phyloP scores from a whole-genome alignment of 2,888 invertebrate species.

The Carcina quercana region DNA sequence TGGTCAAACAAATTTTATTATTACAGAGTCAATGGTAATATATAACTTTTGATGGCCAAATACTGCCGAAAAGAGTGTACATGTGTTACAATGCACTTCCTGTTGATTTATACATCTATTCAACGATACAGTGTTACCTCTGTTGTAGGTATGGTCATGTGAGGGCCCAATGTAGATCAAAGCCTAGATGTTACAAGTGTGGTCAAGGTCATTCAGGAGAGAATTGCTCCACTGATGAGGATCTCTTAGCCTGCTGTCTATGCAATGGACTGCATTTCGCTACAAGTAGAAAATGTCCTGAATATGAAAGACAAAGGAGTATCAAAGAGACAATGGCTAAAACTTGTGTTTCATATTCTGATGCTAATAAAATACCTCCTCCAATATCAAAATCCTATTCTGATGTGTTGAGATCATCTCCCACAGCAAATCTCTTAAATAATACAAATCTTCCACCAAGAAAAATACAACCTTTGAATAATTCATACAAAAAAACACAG shows the following conservation, averaged over 20 bases:
- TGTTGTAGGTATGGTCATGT: slow-evolving; percentile 13
- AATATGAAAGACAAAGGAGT: not conserved
- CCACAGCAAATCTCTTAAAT: not conserved
- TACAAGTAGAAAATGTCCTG: not conserved
- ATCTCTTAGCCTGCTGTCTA: not conserved
- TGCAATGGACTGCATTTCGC: not conserved
- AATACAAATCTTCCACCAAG: not conserved
- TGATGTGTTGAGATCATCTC: not conserved
- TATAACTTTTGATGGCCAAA: slow-evolving; percentile 1
- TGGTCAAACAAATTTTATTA: not conserved
- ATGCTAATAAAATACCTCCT: not conserved
- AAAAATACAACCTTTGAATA: not conserved
- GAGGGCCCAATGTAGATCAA: slow-evolving; percentile 7
- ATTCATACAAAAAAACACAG: not conserved
- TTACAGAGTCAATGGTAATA: not conserved
- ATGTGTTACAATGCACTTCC: slow-evolving; percentile 2
- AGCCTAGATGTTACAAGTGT: not conserved
- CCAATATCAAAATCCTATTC: not conserved
- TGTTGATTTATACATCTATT: slow-evolving; percentile 13
- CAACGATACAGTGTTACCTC: slow-evolving; percentile 13
- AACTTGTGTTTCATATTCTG: not conserved
- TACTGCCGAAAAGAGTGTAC: slow-evolving; percentile 1
- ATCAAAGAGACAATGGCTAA: not conserved
- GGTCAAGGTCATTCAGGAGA: not conserved
- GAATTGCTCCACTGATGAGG: not conserved